These are phyloP conservation scores for Micromys minutus DNA, from an alignment of 2,113 vertebrate species.

Conservation along the genomic window DNA sequence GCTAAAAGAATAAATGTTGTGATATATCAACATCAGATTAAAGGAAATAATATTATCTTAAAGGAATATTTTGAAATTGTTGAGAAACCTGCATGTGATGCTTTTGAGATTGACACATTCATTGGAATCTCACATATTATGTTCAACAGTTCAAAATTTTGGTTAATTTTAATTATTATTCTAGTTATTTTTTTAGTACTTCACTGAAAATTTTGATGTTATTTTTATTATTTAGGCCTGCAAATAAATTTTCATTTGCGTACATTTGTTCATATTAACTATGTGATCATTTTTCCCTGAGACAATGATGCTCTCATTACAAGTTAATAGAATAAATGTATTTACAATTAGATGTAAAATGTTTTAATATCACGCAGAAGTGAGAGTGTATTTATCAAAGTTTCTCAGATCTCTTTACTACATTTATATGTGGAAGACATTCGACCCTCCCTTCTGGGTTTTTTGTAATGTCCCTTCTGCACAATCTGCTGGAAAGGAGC, in stretches of 20 bases:
- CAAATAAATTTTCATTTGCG: neutral
- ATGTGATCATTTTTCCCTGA: neutral
- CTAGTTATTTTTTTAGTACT: neutral
- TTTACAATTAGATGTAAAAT: neutral
- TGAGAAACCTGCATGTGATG: neutral
- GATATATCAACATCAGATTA: accelerated
- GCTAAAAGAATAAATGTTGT: neutral
- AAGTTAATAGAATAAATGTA: neutral
- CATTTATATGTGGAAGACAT: neutral
- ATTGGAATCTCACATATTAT: neutral
- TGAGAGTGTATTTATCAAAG: neutral
- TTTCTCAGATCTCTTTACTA: neutral
- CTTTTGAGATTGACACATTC: neutral
- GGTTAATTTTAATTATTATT: neutral
- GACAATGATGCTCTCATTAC: neutral
- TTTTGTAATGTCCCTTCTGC: neutral
- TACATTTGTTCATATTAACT: neutral
- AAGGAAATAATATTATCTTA: neutral
- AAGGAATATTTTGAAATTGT: neutral
- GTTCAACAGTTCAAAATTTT: neutral
- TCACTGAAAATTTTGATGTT: neutral
- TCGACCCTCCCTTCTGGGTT: neutral
- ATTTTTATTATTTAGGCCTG: neutral
- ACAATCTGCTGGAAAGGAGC: neutral
- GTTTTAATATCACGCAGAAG: neutral